Evolutionary conservation across 2,113 vertebrate genomes (phyloP), one percentile per base, ranked within the genome.

Genomic region (Hippocampus zosterae): DNA sequence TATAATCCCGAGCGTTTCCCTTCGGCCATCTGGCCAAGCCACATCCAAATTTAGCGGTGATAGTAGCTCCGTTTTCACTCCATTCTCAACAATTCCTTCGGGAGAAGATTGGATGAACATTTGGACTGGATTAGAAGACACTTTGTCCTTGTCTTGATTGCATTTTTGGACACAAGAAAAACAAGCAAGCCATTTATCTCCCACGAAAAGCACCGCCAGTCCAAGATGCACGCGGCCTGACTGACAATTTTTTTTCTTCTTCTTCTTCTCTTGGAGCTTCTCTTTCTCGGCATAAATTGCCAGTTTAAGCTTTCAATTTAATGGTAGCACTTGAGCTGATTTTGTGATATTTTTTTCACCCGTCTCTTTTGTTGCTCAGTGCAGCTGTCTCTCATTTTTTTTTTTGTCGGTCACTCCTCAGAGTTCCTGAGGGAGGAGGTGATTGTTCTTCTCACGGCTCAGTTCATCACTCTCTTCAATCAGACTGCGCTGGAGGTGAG

Each of bases 391-490:
- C 56, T 29, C 56, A 29, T 33, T 18, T 70, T 33, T n/a, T n/a
- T 59, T 70, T 56, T 68, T 37, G 33, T 37, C 5, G 33, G 33
- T 37, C 57, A 6, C 33, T 46, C 83, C 75, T 72, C 72, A 92
- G 92, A 92, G 86, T 90, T 92, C 74, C 84, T 93, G 74, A 85
- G 92, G 77, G 94, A 95, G 70, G 94, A 94, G 76, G 91, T 95
- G 78, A 89, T 94, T 72, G 93, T 94, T 75, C 91, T 95, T 29
- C 92, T 95, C 77, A 92, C 92, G 0, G 93, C 93, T 68, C 93
- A 95, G 88, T 95, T 95, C 89, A 92, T 95, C 82, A 94, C 93
- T 9, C 92, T 94, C 74, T 94, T 95, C 91, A 95, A 94, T 85
- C 93, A 95, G 85, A 95, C 93, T 0, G 92, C 93, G 18, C 86